These are phyloP conservation scores for Micropoecilia bifurca DNA, from an alignment of 2,797 vertebrate species.

Conservation along the genomic window DNA sequence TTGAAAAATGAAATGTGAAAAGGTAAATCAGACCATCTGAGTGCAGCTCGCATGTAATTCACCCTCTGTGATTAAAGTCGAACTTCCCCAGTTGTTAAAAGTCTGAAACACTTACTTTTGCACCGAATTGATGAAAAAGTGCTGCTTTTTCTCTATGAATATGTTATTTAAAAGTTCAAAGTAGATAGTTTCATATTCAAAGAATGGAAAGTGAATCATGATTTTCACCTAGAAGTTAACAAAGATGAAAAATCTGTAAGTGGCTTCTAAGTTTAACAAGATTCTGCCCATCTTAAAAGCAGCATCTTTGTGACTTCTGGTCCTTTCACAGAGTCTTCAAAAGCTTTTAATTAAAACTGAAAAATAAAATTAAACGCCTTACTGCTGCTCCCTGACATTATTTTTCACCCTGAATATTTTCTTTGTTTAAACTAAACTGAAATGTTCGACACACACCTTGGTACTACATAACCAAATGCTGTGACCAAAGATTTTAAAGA, in stretches of 20 bases:
- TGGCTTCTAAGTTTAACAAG: conserved; percentile 7
- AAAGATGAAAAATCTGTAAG: conserved; percentile 21
- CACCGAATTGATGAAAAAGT: conserved; percentile 38
- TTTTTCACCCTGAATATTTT: conserved; percentile 16
- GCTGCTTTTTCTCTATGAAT: conserved; percentile 39
- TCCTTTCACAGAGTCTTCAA: conserved; percentile 10
- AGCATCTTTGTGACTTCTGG: conserved; percentile 25
- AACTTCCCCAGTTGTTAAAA: conserved; percentile 34
- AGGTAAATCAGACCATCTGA: conserved; percentile 1
- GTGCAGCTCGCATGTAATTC: background rate
- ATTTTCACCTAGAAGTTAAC: conserved; percentile 28
- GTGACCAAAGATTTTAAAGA: conserved; percentile 26
- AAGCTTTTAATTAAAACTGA: conserved; percentile 33
- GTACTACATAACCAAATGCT: conserved; percentile 29
- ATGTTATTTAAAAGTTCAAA: conserved; percentile 65
- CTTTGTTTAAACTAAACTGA: conserved; percentile 17
- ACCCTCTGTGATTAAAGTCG: conserved; percentile 13
- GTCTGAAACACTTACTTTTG: conserved; percentile 22
- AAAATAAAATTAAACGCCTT: background rate
- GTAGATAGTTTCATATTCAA: conserved; percentile 42
- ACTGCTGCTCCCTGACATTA: background rate
- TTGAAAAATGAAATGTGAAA: conserved; percentile 12
- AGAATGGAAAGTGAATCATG: conserved; percentile 34
- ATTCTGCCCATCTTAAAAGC: conserved; percentile 20
- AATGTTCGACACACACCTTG: conserved; percentile 4